phyloP scores from a whole-genome alignment of 2,113 vertebrate genomes.

The Myrmecobius fasciatus region DNA sequence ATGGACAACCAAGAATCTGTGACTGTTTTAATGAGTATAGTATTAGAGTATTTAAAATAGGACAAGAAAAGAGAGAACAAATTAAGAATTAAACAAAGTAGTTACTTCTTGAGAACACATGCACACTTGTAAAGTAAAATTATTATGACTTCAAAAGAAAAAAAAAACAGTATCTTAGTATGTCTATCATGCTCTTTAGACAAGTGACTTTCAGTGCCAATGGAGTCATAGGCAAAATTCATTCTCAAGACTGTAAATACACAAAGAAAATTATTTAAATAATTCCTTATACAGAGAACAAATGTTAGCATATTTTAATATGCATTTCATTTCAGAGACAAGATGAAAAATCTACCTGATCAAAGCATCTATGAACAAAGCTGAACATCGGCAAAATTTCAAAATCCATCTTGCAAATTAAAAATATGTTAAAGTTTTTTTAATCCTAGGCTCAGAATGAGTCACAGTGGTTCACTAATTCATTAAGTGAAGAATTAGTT shows the following conservation, averaged over 20 bases:
- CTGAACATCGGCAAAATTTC: conserved; percentile 2
- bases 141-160: conserved; percentile 20
- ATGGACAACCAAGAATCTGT: neutral
- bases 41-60: neutral
- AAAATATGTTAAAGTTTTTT: conserved; percentile 19
- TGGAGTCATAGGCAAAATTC: neutral
- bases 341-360: conserved; percentile 3
- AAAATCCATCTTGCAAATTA: conserved; percentile 7
- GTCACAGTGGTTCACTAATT: neutral
- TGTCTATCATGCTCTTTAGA: conserved; percentile 20
- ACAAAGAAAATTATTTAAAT: neutral
- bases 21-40: neutral
- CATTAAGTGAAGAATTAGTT: conserved; percentile 34
- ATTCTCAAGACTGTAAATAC: neutral
- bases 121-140: conserved; percentile 27
- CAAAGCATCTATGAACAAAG: conserved; percentile 9
- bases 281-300: neutral
- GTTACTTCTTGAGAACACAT: neutral
- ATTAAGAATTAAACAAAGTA: neutral
- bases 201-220: neutral
- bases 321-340: neutral
- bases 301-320: neutral
- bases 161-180: conserved; percentile 34
- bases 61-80: neutral
- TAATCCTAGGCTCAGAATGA: conserved; percentile 16